Percentiles rank a stretch among this genome's conserved stretches.
These are phyloP conservation scores for Ceratosolen fusciceps DNA, from an alignment of 1,140 invertebrate genomes.

Conservation along the genomic window DNA sequence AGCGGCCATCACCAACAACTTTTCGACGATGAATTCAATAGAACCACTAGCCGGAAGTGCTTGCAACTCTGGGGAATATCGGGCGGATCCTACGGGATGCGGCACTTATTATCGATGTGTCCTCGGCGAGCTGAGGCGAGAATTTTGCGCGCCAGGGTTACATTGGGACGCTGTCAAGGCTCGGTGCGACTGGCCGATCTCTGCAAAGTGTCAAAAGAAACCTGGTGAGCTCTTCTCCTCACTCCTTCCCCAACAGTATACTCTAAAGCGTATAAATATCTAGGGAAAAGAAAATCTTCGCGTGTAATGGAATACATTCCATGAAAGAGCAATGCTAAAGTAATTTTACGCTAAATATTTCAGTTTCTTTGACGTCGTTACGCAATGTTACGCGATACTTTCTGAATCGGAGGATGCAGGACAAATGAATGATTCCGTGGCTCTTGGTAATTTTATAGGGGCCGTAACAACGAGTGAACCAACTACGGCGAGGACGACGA, in stretches of 20 bases:
- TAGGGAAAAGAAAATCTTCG: too few species aligned
- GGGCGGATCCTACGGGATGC: slow-evolving; percentile 79
- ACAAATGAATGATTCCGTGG: not conserved
- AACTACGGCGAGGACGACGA: slow-evolving; percentile 51
- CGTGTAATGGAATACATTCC: too few species aligned
- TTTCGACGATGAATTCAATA: slow-evolving; percentile 19
- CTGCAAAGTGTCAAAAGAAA: slow-evolving; percentile 76
- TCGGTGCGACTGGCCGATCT: slow-evolving; percentile 85
- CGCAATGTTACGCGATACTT: too few species aligned
- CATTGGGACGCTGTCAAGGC: slow-evolving; percentile 81
- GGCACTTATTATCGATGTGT: slow-evolving; percentile 83
- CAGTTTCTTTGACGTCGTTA: too few species aligned
- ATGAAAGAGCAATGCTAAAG: too few species aligned
- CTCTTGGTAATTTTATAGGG: not conserved
- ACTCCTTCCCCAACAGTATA: too few species aligned
- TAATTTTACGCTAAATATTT: too few species aligned
- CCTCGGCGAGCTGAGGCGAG: slow-evolving; percentile 76
- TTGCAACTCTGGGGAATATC: slow-evolving; percentile 78
- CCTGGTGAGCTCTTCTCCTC: slow-evolving; percentile 56
- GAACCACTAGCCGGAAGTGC: slow-evolving; percentile 54
- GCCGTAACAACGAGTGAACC: slow-evolving; percentile 45
- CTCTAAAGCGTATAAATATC: too few species aligned
- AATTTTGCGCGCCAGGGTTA: slow-evolving; percentile 83
- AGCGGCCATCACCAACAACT: not conserved
- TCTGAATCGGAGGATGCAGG: too few species aligned